Evolutionary conservation across 2,888 invertebrate species (phyloP).

Genomic region (Drosophila mayaguana): DNA sequence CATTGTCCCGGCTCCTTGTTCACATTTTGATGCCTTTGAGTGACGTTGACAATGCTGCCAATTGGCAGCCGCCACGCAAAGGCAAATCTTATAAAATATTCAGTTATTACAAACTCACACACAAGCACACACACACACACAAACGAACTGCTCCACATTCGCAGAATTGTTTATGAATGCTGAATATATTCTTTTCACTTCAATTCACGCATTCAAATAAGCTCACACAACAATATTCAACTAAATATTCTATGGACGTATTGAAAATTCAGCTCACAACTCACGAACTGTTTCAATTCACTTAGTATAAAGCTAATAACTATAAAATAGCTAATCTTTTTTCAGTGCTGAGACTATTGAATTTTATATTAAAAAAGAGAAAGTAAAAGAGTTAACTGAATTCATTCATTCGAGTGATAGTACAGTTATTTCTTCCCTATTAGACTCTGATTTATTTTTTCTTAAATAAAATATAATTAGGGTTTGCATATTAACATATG

Average conservation of each 20-base stretch:
- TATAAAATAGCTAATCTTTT: background rate
- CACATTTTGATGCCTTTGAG: slow-evolving; percentile 66
- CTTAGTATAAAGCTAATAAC: background rate
- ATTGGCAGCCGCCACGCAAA: slow-evolving; percentile 69
- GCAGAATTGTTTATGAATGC: slow-evolving; percentile 23
- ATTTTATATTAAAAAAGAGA: background rate
- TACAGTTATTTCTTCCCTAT: too few relatives aligned
- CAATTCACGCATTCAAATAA: slow-evolving; percentile 32
- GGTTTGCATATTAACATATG: too few relatives aligned
- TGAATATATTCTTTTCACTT: slow-evolving; percentile 36
- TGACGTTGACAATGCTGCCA: slow-evolving; percentile 76
- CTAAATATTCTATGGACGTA: slow-evolving; percentile 11
- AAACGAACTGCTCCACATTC: slow-evolving; percentile 21
- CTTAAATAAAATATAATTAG: too few relatives aligned
- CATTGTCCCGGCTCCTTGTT: slow-evolving; percentile 46
- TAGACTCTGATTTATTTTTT: too few relatives aligned
- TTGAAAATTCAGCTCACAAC: background rate
- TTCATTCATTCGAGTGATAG: too few relatives aligned
- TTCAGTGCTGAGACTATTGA: background rate
- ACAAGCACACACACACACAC: slow-evolving; percentile 10
- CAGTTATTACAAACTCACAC: slow-evolving; percentile 49
- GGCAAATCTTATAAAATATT: slow-evolving; percentile 71
- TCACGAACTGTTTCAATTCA: background rate
- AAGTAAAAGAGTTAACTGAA: background rate
- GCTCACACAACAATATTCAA: slow-evolving; percentile 37